Base-by-base conservation (phyloP, 1,140 invertebrate species). In the Drosophila setifemur region DNA sequence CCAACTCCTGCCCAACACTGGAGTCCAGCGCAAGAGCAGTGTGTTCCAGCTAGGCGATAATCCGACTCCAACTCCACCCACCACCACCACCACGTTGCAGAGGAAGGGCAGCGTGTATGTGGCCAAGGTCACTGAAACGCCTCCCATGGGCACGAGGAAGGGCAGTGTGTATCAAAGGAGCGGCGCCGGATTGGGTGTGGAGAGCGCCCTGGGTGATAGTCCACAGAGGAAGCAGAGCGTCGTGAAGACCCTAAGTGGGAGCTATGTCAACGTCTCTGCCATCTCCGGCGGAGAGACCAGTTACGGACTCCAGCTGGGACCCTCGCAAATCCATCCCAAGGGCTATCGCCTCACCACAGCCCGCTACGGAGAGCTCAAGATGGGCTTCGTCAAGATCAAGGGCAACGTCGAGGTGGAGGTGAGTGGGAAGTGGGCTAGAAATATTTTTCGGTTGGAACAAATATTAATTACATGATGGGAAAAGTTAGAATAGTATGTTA, bases 391-490 rank as follows among this genome's bases (percentile, higher is more conserved):
- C 73, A 95, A 98, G 91, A 96, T 96, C 78, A 98, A 97, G 91
- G 96, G 96, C 69, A 96, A 96, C 83, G 93, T 98, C 9, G 96
- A 98, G 91, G 95, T 98, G 8, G 96, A 97, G 91, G 95, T 98
- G 45, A 93, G 94, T 47, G 3, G 0, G n/a, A n/a, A n/a, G n/a
- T n/a, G n/a, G n/a, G n/a, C n/a, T n/a, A n/a, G n/a, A n/a, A n/a
- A n/a, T n/a, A n/a, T n/a, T n/a, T n/a, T n/a, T n/a, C n/a, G n/a
- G n/a, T n/a, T n/a, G n/a, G n/a, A n/a, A n/a, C n/a, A n/a, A n/a
- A n/a, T n/a, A n/a, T n/a, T n/a, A n/a, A n/a, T n/a, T n/a, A n/a
- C n/a, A n/a, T n/a, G n/a, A n/a, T n/a, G n/a, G n/a, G n/a, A n/a
- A n/a, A n/a, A n/a, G n/a, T n/a, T n/a, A n/a, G n/a, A n/a, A n/a